Conservation (phyloP, 2,888 invertebrate species). For the Meghimatium bilineatum region DNA sequence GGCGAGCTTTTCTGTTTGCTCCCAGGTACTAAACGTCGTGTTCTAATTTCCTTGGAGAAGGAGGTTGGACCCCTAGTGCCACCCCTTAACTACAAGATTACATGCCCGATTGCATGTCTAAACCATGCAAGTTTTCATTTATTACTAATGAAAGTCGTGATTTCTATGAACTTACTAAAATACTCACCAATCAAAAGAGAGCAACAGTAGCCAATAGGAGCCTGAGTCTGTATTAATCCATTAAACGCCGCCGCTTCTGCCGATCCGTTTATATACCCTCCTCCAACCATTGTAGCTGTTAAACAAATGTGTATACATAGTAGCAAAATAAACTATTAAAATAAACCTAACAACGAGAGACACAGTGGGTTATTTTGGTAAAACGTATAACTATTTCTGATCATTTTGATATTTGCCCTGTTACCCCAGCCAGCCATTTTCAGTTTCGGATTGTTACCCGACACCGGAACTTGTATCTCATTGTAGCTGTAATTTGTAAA, state of each 20-base stretch:
- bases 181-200: slow-evolving; percentile 50
- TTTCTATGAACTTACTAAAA: too few relatives aligned
- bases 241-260: slow-evolving; percentile 49
- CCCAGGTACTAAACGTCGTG: too few relatives aligned
- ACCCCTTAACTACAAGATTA: too few relatives aligned
- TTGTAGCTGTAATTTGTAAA: background rate
- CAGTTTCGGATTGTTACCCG: background rate
- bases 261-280: slow-evolving; percentile 55
- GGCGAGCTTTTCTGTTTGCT: too few relatives aligned
- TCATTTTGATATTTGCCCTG: background rate
- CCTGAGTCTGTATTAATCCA: slow-evolving; percentile 54
- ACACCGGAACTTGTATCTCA: background rate
- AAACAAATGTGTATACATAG: background rate
- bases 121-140: too few relatives aligned
- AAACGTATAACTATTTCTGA: background rate
- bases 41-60: too few relatives aligned
- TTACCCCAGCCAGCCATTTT: background rate
- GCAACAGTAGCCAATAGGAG: slow-evolving; percentile 49
- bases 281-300: slow-evolving; percentile 51
- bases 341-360: slow-evolving; percentile 31
- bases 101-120: too few relatives aligned
- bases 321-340: too few relatives aligned
- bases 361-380: background rate
- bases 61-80: too few relatives aligned
- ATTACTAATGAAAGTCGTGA: too few relatives aligned